Evolutionary conservation across 2,888 invertebrate genomes (phyloP).

Genomic region (Torymus aiolomorphi): DNA sequence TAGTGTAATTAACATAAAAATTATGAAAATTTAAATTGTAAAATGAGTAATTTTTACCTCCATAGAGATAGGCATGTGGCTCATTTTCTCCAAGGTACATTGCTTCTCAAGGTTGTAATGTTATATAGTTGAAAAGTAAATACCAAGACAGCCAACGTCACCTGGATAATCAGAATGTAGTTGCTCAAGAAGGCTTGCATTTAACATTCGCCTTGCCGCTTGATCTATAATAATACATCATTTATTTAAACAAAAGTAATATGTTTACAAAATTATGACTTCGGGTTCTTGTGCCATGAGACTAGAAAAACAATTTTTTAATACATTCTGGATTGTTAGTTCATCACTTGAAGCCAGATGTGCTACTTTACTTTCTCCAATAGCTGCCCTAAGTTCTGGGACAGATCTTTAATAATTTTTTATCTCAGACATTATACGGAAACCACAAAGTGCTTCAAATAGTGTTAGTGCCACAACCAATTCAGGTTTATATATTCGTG

Average conservation of each 20-base stretch:
- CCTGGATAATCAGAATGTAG: conserved; percentile 88
- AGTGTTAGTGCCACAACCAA: conserved; percentile 95
- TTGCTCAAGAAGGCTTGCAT: conserved; percentile 79
- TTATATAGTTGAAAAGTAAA: conserved; percentile 94
- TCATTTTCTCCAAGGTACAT: conserved; percentile 94
- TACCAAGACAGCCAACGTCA: conserved; percentile 94
- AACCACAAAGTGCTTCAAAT: conserved; percentile 96
- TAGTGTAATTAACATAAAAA: not conserved
- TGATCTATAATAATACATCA: conserved; percentile 62
- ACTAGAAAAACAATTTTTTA: conserved; percentile 83
- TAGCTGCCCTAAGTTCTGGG: conserved; percentile 82
- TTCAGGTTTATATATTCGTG: conserved; percentile 99
- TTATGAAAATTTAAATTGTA: conserved; percentile 9
- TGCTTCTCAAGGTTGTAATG: conserved; percentile 91
- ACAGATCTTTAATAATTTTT: conserved; percentile 82
- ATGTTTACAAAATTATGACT: conserved; percentile 70
- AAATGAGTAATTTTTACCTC: conserved; percentile 80
- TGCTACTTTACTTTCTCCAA: conserved; percentile 79
- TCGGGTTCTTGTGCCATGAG: conserved; percentile 82
- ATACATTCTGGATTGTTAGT: conserved; percentile 71
- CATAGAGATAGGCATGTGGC: conserved; percentile 96
- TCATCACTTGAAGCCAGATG: conserved; percentile 76
- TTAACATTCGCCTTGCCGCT: conserved; percentile 61
- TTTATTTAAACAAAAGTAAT: not conserved
- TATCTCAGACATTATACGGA: conserved; percentile 88